Percentiles rank a stretch among this genome's conserved stretches.
These are phyloP conservation scores for Etheostoma nigrum DNA, from an alignment of 2,797 vertebrate genomes.

Conservation along the genomic window DNA sequence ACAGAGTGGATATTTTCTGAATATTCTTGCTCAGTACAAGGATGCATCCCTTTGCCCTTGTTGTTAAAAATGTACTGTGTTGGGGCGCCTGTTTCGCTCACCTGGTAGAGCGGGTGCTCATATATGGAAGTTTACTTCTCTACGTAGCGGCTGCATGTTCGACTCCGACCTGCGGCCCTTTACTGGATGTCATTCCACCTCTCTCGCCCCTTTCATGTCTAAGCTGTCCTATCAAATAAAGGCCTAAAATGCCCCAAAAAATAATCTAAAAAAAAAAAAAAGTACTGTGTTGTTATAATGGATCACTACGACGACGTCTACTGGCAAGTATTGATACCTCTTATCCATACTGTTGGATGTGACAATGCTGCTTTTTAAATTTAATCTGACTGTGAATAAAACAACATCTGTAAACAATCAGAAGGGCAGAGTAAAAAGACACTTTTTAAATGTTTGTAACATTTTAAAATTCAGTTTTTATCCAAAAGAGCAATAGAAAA, in stretches of 20 bases:
- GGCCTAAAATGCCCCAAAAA: no score
- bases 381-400: slow-evolving; percentile 6
- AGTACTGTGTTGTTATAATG: slow-evolving; percentile 13
- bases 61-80: slow-evolving; percentile 1
- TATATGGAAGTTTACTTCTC: no score
- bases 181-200: no score
- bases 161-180: no score
- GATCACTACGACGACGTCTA: slow-evolving; percentile 65
- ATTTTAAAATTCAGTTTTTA: slow-evolving; percentile 1
- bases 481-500: neutral
- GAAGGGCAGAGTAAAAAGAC: neutral
- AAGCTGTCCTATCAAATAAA: no score
- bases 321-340: slow-evolving; percentile 45
- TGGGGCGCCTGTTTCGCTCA: no score
- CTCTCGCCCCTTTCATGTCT: no score
- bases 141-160: no score
- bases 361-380: slow-evolving; percentile 9
- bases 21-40: neutral
- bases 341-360: neutral
- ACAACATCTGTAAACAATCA: slow-evolving; percentile 18
- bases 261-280: neutral
- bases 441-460: neutral
- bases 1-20: slow-evolving; percentile 17
- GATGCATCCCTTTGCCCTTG: slow-evolving; percentile 1
- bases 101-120: no score